Evolutionary conservation across 2,113 vertebrate species (phyloP).

Genomic region (Macroglossus sobrinus): DNA sequence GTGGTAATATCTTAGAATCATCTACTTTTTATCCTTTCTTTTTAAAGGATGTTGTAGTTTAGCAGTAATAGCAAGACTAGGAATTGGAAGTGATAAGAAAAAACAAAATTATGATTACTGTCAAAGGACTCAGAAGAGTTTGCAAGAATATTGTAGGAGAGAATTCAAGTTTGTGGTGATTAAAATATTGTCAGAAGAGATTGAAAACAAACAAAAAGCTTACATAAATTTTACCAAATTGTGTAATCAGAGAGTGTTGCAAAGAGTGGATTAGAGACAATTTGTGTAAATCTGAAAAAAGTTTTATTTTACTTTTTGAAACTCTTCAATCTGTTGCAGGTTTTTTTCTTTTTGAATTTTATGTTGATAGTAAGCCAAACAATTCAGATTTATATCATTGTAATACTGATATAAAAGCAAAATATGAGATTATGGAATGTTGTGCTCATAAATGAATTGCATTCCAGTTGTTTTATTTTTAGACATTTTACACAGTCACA

Average conservation of each 20-base stretch:
- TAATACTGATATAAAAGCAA: background rate
- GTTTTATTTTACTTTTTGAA: constrained; percentile 17
- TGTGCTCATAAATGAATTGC: background rate
- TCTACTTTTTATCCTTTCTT: background rate
- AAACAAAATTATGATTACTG: background rate
- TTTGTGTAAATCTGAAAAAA: background rate
- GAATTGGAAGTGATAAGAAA: constrained; percentile 8
- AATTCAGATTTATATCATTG: background rate
- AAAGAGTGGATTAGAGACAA: background rate
- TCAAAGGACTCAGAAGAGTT: background rate
- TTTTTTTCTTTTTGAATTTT: constrained; percentile 35
- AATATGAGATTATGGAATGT: background rate
- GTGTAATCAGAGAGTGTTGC: background rate
- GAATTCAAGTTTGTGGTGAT: constrained; percentile 1
- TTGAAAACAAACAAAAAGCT: background rate
- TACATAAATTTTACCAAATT: background rate
- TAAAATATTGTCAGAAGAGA: background rate
- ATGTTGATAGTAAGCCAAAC: background rate
- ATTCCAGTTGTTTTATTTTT: background rate
- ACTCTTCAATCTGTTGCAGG: background rate
- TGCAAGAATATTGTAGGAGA: background rate
- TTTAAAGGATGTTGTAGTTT: constrained; percentile 49
- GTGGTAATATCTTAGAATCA: constrained; percentile 27
- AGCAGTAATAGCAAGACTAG: background rate
- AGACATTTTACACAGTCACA: background rate